phyloP scores from a whole-genome alignment of 2,113 vertebrate species.

The Bungarus multicinctus region DNA sequence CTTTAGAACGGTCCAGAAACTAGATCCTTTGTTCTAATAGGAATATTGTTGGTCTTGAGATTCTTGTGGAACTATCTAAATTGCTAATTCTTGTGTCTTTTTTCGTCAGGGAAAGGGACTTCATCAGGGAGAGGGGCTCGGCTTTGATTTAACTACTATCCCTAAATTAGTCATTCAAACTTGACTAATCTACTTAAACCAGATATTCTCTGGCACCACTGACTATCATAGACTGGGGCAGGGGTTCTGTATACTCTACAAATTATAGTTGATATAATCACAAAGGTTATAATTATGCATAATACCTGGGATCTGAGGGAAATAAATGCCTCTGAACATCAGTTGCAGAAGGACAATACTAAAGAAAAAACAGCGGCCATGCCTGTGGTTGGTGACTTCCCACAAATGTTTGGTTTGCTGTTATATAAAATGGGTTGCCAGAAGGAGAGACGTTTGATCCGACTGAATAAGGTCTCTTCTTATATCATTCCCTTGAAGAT shows the following conservation, averaged over 20 bases:
- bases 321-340: background rate
- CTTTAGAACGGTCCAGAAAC: background rate
- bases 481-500: background rate
- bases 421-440: background rate
- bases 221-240: background rate
- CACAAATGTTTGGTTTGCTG: background rate
- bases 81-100: background rate
- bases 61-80: background rate
- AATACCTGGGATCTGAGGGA: background rate
- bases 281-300: background rate
- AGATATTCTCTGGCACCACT: background rate
- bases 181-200: background rate
- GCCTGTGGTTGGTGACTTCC: background rate
- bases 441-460: background rate
- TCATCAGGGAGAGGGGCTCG: background rate
- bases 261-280: background rate
- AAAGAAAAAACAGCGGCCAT: background rate
- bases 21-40: background rate
- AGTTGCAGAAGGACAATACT: background rate
- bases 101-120: background rate
- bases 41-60: background rate
- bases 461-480: background rate
- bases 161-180: background rate
- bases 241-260: background rate
- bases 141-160: background rate